These are phyloP conservation scores for Leucoma salicis DNA, from an alignment of 2,888 invertebrate genomes.

Conservation along the genomic window DNA sequence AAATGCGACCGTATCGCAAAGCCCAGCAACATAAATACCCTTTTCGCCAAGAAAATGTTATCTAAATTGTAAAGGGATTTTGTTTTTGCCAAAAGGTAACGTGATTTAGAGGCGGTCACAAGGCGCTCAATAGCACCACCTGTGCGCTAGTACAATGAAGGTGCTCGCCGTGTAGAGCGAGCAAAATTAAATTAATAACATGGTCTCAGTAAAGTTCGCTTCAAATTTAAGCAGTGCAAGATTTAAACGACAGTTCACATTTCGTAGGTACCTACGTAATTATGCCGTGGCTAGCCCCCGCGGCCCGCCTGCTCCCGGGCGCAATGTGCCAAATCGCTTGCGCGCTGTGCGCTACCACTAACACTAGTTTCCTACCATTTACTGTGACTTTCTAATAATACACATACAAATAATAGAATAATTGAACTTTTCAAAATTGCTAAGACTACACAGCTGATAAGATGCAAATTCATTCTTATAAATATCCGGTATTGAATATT, in stretches of 20 bases:
- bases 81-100: conserved; percentile 16
- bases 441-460: too few relatives aligned
- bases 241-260: conserved; percentile 77
- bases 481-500: too few relatives aligned
- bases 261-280: conserved; percentile 76
- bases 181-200: conserved; percentile 70
- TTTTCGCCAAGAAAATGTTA: conserved; percentile 27
- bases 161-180: conserved; percentile 40
- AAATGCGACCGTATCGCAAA: conserved; percentile 26
- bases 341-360: conserved; percentile 62
- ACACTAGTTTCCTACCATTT: conserved; percentile 42
- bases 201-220: conserved; percentile 61
- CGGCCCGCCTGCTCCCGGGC: conserved; percentile 58
- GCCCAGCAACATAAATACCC: conserved; percentile 31
- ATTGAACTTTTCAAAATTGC: too few relatives aligned
- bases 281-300: conserved; percentile 66
- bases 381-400: conserved; percentile 5
- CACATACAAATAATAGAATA: background rate
- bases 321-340: conserved; percentile 80
- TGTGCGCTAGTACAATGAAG: conserved; percentile 30
- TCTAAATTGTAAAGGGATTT: conserved; percentile 25
- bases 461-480: too few relatives aligned
- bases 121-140: conserved; percentile 15
- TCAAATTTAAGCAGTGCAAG: conserved; percentile 76
- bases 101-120: conserved; percentile 27